Percentiles rank a stretch among this genome's conserved stretches.
phyloP scores from a whole-genome alignment of 1,140 invertebrate species.

The Tetramorium parvispinum region DNA sequence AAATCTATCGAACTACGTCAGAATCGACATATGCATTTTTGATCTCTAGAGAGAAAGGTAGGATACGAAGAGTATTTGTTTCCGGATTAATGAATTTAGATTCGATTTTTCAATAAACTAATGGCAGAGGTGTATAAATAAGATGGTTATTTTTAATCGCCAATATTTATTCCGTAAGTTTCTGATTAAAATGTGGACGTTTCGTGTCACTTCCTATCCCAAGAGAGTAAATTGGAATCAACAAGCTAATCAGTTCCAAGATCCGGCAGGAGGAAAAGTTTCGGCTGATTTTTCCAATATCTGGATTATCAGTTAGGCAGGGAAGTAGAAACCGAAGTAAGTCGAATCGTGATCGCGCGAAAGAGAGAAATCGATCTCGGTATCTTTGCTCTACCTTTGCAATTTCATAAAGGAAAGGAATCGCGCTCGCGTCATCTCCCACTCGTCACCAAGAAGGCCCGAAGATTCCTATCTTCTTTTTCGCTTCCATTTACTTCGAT shows the following conservation, averaged over 20 bases:
- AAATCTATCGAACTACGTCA: neutral
- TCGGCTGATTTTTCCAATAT: slow-evolving; percentile 38
- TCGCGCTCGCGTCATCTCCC: neutral
- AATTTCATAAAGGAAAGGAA: slow-evolving; percentile 52
- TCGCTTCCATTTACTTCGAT: slow-evolving; percentile 38
- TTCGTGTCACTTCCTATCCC: neutral
- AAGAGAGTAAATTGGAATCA: slow-evolving; percentile 10
- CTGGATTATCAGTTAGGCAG: slow-evolving; percentile 19
- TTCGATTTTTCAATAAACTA: neutral
- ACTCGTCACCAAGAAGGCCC: too few species aligned
- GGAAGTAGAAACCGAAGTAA: neutral
- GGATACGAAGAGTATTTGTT: neutral
- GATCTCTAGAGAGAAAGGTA: neutral
- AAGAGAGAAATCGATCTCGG: slow-evolving; percentile 11
- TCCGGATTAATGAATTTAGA: neutral
- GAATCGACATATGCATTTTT: neutral
- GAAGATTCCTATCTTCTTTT: slow-evolving; percentile 49
- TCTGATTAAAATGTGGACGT: neutral
- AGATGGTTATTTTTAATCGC: neutral
- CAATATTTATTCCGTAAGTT: neutral
- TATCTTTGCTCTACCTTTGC: slow-evolving; percentile 23
- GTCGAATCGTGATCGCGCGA: slow-evolving; percentile 4
- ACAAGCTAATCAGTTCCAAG: slow-evolving; percentile 11
- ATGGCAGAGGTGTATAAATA: neutral
- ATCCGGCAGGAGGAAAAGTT: neutral